Percentiles rank a stretch among this genome's conserved stretches.
Conservation (phyloP, 2,113 vertebrate genomes). For the Dromas ardeola region DNA sequence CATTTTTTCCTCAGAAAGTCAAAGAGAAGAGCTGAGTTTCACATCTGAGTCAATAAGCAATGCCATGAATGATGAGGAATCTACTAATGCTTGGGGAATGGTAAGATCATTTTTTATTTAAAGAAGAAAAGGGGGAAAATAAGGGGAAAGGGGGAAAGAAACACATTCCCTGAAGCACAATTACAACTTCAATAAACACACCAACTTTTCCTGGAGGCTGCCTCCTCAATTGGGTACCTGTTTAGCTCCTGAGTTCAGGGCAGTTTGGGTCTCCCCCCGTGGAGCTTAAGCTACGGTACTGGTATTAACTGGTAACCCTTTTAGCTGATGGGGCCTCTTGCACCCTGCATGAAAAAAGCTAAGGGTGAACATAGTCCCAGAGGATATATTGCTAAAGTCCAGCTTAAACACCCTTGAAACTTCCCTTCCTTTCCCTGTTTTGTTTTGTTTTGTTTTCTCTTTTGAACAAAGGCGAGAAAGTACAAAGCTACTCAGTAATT, state of each 20-base stretch:
- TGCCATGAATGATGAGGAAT: accelerated
- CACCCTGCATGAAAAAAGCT: background rate
- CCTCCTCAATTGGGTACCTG: background rate
- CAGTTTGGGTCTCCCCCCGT: background rate
- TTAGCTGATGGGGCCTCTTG: background rate
- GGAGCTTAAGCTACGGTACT: background rate
- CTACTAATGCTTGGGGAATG: background rate
- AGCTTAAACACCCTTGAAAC: background rate
- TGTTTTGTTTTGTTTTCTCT: background rate
- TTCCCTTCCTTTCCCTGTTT: background rate
- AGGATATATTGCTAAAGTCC: background rate
- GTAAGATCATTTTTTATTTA: background rate
- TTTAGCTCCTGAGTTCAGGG: background rate
- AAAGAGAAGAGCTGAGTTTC: background rate
- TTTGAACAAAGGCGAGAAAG: background rate
- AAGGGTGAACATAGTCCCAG: background rate
- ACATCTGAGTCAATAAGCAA: background rate
- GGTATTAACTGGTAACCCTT: background rate
- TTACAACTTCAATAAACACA: background rate
- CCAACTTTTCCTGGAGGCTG: background rate
- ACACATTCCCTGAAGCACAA: background rate
- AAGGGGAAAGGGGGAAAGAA: background rate
- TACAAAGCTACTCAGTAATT: background rate
- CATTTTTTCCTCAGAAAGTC: background rate
- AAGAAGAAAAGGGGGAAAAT: background rate